These are phyloP conservation scores for Martes martes DNA, from an alignment of 2,113 vertebrate species.

Conservation along the genomic window DNA sequence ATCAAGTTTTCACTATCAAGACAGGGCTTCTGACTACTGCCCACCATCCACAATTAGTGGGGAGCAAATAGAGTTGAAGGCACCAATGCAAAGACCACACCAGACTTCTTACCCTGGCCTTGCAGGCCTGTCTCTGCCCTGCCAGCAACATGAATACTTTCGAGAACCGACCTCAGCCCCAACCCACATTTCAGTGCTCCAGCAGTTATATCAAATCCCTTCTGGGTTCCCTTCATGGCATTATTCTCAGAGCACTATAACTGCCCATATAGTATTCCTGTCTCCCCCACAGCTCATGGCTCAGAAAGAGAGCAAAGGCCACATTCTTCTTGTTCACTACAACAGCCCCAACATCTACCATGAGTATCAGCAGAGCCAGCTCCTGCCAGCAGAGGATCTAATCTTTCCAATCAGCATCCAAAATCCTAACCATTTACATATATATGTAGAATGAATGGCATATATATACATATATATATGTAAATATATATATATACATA, in stretches of 20 bases:
- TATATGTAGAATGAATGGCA: background rate
- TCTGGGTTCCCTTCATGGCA: background rate
- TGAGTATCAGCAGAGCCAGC: background rate
- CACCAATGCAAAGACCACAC: background rate
- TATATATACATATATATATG: background rate
- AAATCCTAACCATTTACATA: background rate
- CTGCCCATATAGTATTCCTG: background rate
- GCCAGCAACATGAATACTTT: background rate
- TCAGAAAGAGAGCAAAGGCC: background rate
- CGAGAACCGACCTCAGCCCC: background rate
- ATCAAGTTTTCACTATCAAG: background rate
- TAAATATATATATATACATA: background rate
- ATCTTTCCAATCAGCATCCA: background rate
- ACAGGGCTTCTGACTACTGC: background rate
- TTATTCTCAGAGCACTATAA: background rate
- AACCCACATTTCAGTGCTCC: background rate
- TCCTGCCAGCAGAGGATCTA: background rate
- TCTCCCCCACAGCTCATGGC: background rate
- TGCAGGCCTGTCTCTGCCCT: background rate
- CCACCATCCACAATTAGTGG: background rate
- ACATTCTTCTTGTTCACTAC: background rate
- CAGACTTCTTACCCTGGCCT: background rate
- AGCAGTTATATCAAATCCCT: background rate
- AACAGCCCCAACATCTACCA: background rate
- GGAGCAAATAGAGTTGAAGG: background rate